Percentiles rank a stretch among this genome's conserved stretches.
Evolutionary conservation across 2,888 invertebrate genomes (phyloP).

Genomic region (Himalopsyche kuldschensis): DNA sequence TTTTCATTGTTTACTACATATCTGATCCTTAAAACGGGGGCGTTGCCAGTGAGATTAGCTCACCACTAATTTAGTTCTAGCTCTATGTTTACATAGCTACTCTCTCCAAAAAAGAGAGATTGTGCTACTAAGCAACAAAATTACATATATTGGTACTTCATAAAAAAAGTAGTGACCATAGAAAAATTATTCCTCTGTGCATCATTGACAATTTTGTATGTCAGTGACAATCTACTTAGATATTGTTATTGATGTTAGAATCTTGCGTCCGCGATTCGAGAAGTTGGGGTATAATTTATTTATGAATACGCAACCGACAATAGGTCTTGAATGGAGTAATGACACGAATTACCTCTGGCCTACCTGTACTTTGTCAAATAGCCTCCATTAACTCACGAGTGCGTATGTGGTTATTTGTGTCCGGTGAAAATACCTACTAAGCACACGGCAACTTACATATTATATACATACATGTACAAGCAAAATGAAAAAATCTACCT

Average conservation of each 20-base stretch:
- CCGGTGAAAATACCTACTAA: not conserved
- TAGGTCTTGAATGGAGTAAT: slow-evolving; percentile 20
- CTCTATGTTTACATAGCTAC: not conserved
- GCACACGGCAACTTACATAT: not conserved
- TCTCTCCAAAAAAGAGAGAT: too few relatives aligned
- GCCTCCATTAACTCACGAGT: slow-evolving; percentile 20
- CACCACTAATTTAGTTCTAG: too few relatives aligned
- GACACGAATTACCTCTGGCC: slow-evolving; percentile 18
- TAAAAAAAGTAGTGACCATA: too few relatives aligned
- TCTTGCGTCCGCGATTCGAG: not conserved
- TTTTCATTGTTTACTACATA: too few relatives aligned
- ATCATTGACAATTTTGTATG: not conserved
- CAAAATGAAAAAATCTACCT: not conserved
- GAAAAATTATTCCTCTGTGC: too few relatives aligned
- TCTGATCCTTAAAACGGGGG: too few relatives aligned
- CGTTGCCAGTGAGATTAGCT: too few relatives aligned
- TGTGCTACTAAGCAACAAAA: too few relatives aligned
- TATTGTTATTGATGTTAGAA: slow-evolving; percentile 2
- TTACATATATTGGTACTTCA: too few relatives aligned
- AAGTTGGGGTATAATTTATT: slow-evolving; percentile 13
- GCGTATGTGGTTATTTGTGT: not conserved
- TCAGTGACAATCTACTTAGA: not conserved
- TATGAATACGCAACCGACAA: slow-evolving; percentile 27
- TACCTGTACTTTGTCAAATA: slow-evolving; percentile 28
- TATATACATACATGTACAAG: not conserved